Conservation (phyloP, 2,113 vertebrate species). For the Nothocercus nigrocapillus region DNA sequence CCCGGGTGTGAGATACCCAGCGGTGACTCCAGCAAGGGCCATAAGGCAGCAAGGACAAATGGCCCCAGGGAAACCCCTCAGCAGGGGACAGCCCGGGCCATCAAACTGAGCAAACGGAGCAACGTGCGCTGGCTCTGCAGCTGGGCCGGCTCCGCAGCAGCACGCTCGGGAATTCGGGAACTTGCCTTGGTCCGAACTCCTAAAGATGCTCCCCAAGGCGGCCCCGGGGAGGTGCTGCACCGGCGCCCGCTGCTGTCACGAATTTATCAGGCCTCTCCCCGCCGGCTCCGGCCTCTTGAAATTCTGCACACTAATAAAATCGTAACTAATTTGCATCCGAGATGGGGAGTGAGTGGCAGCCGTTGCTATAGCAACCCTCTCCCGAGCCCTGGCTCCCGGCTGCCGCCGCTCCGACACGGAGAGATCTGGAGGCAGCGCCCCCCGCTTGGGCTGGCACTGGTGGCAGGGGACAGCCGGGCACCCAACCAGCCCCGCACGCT, state of each 20-base stretch:
- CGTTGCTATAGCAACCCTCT: slow-evolving; percentile 85
- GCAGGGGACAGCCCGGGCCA: neutral
- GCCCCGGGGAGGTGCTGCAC: neutral
- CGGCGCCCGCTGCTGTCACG: neutral
- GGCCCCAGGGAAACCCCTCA: neutral
- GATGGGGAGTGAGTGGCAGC: slow-evolving; percentile 82
- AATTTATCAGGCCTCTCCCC: neutral
- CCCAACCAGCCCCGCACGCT: neutral
- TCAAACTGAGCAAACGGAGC: no score
- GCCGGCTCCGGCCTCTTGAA: slow-evolving; percentile 76
- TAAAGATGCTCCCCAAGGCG: neutral
- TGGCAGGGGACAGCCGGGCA: neutral
- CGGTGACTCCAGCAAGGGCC: neutral
- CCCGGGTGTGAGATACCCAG: neutral
- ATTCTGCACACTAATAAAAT: slow-evolving; percentile 87
- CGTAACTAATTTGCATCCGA: slow-evolving; percentile 83
- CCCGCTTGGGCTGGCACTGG: neutral
- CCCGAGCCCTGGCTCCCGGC: slow-evolving; percentile 71
- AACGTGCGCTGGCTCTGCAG: no score
- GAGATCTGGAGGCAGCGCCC: slow-evolving; percentile 54
- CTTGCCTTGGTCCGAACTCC: neutral
- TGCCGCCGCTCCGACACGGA: slow-evolving; percentile 66
- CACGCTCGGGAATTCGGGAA: neutral
- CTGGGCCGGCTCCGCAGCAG: neutral
- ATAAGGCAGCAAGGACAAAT: neutral